phyloP scores from a whole-genome alignment of 2,888 invertebrate genomes.

The Cephalotes varians region DNA sequence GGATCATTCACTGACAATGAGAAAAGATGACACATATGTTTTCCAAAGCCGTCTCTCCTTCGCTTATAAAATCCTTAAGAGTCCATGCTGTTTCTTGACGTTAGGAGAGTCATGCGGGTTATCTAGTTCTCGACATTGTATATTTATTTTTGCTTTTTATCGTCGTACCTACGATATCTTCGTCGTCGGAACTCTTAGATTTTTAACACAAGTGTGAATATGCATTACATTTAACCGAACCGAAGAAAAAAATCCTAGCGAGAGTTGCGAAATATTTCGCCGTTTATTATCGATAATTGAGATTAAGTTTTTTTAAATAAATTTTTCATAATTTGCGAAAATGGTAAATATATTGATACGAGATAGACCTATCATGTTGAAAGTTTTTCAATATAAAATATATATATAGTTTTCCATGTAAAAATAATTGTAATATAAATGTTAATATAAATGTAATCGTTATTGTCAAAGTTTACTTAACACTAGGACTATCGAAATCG shows the following conservation, averaged over 20 bases:
- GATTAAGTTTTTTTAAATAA: not conserved
- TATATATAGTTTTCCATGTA: not conserved
- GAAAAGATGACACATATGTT: not conserved
- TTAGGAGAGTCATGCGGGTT: conserved; percentile 27
- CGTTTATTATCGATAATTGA: not conserved
- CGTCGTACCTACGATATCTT: conserved; percentile 8
- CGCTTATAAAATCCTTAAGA: not conserved
- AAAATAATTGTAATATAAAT: not conserved
- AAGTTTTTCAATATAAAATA: not conserved
- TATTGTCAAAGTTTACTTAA: not conserved
- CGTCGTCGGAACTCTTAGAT: not conserved
- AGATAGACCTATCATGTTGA: not conserved
- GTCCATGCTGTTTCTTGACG: not conserved
- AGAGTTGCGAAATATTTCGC: not conserved
- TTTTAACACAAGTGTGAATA: not conserved
- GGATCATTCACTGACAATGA: not conserved
- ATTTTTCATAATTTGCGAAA: not conserved
- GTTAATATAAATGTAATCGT: no score
- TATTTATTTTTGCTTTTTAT: conserved; percentile 40
- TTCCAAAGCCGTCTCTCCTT: not conserved
- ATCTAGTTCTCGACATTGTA: conserved; percentile 1
- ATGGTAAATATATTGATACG: not conserved
- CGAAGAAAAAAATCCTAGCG: not conserved
- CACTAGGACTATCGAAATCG: no score
- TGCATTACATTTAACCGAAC: not conserved